These are phyloP conservation scores for Apomyelois bistriatella DNA, from an alignment of 2,888 invertebrate genomes.

Conservation along the genomic window DNA sequence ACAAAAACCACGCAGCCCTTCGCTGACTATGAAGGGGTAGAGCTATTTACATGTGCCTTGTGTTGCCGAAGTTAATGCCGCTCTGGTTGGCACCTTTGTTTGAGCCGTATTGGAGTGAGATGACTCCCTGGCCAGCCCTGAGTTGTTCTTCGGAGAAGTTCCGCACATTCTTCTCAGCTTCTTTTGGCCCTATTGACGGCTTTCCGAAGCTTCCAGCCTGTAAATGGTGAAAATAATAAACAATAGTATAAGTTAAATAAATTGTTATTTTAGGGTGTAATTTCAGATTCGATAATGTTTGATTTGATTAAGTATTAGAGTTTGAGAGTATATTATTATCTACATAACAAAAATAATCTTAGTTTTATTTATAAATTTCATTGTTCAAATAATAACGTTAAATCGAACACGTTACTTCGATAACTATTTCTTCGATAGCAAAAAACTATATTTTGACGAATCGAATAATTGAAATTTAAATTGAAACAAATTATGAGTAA, in stretches of 20 bases:
- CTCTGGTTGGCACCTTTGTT: conserved; percentile 98
- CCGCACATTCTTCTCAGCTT: conserved; percentile 96
- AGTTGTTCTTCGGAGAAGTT: conserved; percentile 97
- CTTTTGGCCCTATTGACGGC: conserved; percentile 96
- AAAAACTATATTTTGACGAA: too few relatives aligned
- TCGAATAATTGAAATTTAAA: too few relatives aligned
- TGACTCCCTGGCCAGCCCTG: conserved; percentile 94
- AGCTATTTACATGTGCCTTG: conserved; percentile 93
- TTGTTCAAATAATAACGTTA: too few relatives aligned
- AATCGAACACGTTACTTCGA: too few relatives aligned
- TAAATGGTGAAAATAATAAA: conserved; percentile 28
- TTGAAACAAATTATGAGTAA: too few relatives aligned
- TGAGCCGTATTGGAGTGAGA: conserved; percentile 96
- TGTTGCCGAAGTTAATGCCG: conserved; percentile 98
- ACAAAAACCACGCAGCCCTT: background rate
- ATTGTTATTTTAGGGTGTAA: too few relatives aligned
- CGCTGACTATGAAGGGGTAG: background rate
- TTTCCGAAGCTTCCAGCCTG: conserved; percentile 90
- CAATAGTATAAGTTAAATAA: background rate
- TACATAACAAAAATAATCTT: too few relatives aligned
- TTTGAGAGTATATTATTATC: too few relatives aligned
- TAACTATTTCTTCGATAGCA: too few relatives aligned
- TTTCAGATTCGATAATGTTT: too few relatives aligned
- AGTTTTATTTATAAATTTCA: too few relatives aligned
- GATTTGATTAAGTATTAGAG: too few relatives aligned